These are phyloP conservation scores for Actinopyga echinites DNA, from an alignment of 53 echinoderm and acorn worm genomes.

Conservation along the genomic window DNA sequence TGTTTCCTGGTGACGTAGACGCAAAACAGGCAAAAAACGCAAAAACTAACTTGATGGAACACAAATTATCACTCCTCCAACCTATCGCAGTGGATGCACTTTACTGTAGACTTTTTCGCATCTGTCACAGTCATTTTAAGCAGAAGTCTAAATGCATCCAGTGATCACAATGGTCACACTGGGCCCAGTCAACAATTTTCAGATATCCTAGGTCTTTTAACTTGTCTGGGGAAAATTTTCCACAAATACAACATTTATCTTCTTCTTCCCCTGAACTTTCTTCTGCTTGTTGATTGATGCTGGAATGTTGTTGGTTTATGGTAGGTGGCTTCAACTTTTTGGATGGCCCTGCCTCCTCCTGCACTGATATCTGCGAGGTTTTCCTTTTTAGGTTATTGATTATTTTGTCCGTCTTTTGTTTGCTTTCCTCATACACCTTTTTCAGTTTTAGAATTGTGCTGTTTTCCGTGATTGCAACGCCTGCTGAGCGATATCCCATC, in stretches of 20 bases:
- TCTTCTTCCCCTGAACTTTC: background rate
- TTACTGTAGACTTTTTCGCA: too few relatives aligned
- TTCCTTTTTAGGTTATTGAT: too few relatives aligned
- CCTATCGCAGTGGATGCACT: too few relatives aligned
- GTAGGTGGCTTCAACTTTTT: background rate
- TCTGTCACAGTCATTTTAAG: too few relatives aligned
- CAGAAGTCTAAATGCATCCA: too few relatives aligned
- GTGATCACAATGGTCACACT: too few relatives aligned
- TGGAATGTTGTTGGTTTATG: background rate
- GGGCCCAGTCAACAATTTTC: background rate
- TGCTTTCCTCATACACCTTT: background rate
- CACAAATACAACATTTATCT: background rate
- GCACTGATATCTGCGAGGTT: background rate
- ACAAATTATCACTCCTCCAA: too few relatives aligned
- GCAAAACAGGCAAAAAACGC: too few relatives aligned
- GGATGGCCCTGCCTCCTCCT: conserved; percentile 1
- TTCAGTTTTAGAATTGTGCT: background rate
- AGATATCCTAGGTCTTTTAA: background rate
- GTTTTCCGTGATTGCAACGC: background rate
- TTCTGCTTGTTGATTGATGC: background rate
- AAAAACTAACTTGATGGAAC: too few relatives aligned
- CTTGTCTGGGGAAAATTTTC: background rate
- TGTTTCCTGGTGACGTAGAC: too few relatives aligned
- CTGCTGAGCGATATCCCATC: background rate
- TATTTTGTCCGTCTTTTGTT: background rate